phyloP scores from a whole-genome alignment of 2,888 invertebrate genomes.

The Diachrysia chrysitis region DNA sequence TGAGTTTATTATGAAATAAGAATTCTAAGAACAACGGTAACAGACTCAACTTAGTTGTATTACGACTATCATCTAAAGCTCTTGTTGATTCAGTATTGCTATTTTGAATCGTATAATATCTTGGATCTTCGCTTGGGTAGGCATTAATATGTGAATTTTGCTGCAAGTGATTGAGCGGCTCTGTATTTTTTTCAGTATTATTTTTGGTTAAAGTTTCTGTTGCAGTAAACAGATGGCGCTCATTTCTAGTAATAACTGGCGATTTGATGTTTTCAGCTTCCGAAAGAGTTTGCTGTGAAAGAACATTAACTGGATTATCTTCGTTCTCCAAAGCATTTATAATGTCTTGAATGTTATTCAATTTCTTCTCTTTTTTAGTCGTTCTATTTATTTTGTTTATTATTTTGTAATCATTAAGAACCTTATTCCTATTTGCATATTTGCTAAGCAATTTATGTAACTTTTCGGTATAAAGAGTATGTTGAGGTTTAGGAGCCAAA shows the following conservation, averaged over 20 bases:
- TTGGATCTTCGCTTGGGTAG: constrained; percentile 14
- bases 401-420: constrained; percentile 36
- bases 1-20: constrained; percentile 67
- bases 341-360: constrained; percentile 83
- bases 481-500: constrained; percentile 70
- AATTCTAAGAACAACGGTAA: constrained; percentile 75
- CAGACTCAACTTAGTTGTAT: constrained; percentile 56
- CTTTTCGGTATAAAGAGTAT: constrained; percentile 72
- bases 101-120: neutral
- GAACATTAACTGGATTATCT: constrained; percentile 48
- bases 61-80: constrained; percentile 29
- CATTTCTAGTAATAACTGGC: constrained; percentile 24
- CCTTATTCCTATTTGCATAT: constrained; percentile 54
- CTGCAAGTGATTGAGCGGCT: constrained; percentile 13
- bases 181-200: constrained; percentile 14
- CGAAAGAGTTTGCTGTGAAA: constrained; percentile 65
- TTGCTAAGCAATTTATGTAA: constrained; percentile 69
- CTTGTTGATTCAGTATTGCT: constrained; percentile 32
- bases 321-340: constrained; percentile 76
- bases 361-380: constrained; percentile 61
- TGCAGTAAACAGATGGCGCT: constrained; percentile 33
- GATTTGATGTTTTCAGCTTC: constrained; percentile 70
- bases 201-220: constrained; percentile 13
- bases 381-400: constrained; percentile 24
- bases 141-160: constrained; percentile 11